These are phyloP conservation scores for Bothrops jararaca DNA, from an alignment of 2,113 vertebrate genomes.

Conservation along the genomic window DNA sequence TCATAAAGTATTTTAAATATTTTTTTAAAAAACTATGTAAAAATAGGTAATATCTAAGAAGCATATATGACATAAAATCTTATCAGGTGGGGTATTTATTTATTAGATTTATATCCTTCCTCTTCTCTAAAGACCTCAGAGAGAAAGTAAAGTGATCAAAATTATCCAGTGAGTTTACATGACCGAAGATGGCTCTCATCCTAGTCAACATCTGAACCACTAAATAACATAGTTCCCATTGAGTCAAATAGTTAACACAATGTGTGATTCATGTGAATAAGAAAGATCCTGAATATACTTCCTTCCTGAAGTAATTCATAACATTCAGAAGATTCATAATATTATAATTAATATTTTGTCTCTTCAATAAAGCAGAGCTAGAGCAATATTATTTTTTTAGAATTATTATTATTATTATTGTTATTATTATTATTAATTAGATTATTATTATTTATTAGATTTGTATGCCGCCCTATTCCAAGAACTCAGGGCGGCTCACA, in stretches of 20 bases:
- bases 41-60: background rate
- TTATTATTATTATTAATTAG: too few species aligned
- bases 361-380: conserved; percentile 8
- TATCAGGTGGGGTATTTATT: background rate
- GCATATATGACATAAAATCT: background rate
- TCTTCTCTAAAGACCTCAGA: background rate
- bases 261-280: background rate
- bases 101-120: background rate
- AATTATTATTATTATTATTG: too few species aligned
- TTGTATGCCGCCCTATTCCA: too few species aligned
- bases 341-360: background rate
- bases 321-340: conserved; percentile 1
- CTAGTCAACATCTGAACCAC: background rate
- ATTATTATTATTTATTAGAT: too few species aligned
- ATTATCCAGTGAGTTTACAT: background rate
- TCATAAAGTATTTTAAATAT: background rate
- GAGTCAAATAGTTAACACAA: background rate
- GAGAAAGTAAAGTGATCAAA: background rate
- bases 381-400: too few species aligned
- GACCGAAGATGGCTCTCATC: background rate
- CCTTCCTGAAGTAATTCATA: conserved; percentile 11
- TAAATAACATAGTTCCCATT: background rate
- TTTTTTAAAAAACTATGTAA: background rate
- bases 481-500: too few species aligned
- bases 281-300: background rate